Percentiles rank a stretch among this genome's conserved stretches.
phyloP scores from a whole-genome alignment of 64 coral and sea anemone genomes.

The Orbicella faveolata region DNA sequence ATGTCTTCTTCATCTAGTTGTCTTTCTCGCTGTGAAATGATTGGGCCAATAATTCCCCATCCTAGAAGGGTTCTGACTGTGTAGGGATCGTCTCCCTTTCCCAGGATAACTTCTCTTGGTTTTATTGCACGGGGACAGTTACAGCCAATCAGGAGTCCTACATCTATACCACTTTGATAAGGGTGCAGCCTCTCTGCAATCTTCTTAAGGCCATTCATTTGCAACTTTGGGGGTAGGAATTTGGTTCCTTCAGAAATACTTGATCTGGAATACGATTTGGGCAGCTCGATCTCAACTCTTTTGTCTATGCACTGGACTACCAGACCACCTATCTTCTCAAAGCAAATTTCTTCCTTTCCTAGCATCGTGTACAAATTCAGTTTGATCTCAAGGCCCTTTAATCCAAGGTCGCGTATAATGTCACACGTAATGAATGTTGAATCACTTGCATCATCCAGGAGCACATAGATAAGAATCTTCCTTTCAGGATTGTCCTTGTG shows the following conservation, averaged over 20 bases:
- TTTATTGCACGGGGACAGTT: constrained; percentile 69
- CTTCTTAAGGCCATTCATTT: not conserved
- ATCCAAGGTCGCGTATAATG: not conserved
- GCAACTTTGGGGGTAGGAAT: constrained; percentile 48
- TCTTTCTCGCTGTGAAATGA: not conserved
- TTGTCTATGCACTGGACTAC: not conserved
- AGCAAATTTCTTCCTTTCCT: not conserved
- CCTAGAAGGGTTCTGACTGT: constrained; percentile 40
- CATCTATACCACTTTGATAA: constrained; percentile 14
- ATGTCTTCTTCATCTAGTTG: not conserved
- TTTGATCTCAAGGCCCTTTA: not conserved
- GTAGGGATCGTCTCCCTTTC: constrained; percentile 48
- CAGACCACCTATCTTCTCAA: not conserved
- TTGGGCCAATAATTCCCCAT: constrained; percentile 50
- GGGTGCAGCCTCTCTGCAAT: constrained; percentile 33
- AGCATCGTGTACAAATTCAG: not conserved
- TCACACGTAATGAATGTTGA: not conserved
- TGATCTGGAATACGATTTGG: constrained; percentile 44
- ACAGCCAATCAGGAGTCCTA: constrained; percentile 56
- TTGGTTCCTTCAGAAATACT: constrained; percentile 48
- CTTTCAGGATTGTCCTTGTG: not conserved
- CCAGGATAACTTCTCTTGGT: constrained; percentile 57
- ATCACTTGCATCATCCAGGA: constrained; percentile 5
- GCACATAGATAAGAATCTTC: not conserved
- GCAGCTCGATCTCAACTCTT: not conserved